Percentiles rank a stretch among this genome's conserved stretches.
phyloP scores from a whole-genome alignment of 2,797 vertebrate genomes.

The Poeciliopsis turneri region DNA sequence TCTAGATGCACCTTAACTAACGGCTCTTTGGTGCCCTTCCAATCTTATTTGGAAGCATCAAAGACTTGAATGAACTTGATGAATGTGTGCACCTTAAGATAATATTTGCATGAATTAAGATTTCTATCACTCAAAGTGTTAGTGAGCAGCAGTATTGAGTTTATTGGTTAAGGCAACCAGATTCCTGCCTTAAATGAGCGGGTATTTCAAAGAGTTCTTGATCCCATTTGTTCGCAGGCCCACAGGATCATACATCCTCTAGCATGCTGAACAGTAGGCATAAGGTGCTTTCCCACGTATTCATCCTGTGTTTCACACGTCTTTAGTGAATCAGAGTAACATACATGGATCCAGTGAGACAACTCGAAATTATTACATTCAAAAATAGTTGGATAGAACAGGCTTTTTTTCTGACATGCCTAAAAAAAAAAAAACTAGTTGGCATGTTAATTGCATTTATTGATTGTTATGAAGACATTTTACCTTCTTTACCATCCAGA shows the following conservation, averaged over 20 bases:
- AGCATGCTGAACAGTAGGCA: background rate
- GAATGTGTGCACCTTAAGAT: slow-evolving; percentile 62
- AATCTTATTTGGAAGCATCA: slow-evolving; percentile 70
- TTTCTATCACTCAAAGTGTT: slow-evolving; percentile 59
- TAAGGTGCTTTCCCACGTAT: background rate
- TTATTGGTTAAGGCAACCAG: background rate
- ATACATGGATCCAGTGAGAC: background rate
- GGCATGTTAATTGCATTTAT: background rate
- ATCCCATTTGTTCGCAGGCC: background rate
- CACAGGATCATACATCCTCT: background rate
- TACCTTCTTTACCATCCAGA: too few relatives aligned
- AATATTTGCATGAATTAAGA: slow-evolving; percentile 59
- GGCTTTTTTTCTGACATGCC: background rate
- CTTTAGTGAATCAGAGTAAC: background rate
- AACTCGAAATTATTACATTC: background rate
- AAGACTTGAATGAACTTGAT: slow-evolving; percentile 63
- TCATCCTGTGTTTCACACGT: background rate
- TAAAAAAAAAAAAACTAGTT: background rate
- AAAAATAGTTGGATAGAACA: background rate
- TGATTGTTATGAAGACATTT: background rate
- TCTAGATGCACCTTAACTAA: slow-evolving; percentile 64
- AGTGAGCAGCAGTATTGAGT: slow-evolving; percentile 36
- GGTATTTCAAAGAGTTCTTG: background rate
- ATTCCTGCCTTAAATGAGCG: slow-evolving; percentile 28
- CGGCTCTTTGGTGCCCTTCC: slow-evolving; percentile 64